A percentile compares a stretch with the other conserved stretches of the same genome.
Conservation (phyloP, 2,113 vertebrate species). For the Ancistrus triradiatus region DNA sequence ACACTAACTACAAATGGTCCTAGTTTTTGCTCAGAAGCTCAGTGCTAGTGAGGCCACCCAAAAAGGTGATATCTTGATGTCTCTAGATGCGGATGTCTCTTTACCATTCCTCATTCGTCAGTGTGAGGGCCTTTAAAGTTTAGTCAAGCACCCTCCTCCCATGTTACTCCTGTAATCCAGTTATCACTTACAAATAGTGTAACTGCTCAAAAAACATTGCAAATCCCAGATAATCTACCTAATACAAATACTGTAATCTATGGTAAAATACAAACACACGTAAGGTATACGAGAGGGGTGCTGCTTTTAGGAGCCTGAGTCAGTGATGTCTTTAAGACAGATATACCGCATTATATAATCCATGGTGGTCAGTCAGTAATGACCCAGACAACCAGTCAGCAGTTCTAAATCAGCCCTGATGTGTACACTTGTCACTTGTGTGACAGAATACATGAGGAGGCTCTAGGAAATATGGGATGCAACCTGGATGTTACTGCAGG, state of each 20-base stretch:
- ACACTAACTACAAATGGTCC: slow-evolving; percentile 18
- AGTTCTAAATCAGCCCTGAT: slow-evolving; percentile 64
- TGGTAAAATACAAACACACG: no score
- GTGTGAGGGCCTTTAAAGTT: slow-evolving; percentile 26
- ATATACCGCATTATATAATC: slow-evolving; percentile 57
- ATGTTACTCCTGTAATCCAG: slow-evolving; percentile 36
- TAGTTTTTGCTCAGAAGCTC: slow-evolving; percentile 26
- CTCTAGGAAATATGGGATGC: slow-evolving; percentile 33
- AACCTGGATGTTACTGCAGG: slow-evolving; percentile 7
- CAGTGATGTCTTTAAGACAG: slow-evolving; percentile 52
- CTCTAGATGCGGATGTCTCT: not conserved
- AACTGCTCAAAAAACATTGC: slow-evolving; percentile 13
- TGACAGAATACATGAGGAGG: slow-evolving; percentile 53
- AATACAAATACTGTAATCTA: not conserved
- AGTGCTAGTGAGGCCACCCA: no score
- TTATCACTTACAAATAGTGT: slow-evolving; percentile 18
- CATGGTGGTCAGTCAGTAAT: slow-evolving; percentile 60
- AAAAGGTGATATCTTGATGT: no score
- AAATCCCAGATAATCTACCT: not conserved
- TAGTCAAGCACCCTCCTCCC: slow-evolving; percentile 36
- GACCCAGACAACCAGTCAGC: slow-evolving; percentile 65
- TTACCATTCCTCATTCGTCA: slow-evolving; percentile 17
- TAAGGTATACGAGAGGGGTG: no score
- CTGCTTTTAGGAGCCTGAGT: slow-evolving; percentile 36
- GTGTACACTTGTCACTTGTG: slow-evolving; percentile 46